These are phyloP conservation scores for Cichlasoma orientale DNA, from an alignment of 2,797 vertebrate species.

Conservation along the genomic window DNA sequence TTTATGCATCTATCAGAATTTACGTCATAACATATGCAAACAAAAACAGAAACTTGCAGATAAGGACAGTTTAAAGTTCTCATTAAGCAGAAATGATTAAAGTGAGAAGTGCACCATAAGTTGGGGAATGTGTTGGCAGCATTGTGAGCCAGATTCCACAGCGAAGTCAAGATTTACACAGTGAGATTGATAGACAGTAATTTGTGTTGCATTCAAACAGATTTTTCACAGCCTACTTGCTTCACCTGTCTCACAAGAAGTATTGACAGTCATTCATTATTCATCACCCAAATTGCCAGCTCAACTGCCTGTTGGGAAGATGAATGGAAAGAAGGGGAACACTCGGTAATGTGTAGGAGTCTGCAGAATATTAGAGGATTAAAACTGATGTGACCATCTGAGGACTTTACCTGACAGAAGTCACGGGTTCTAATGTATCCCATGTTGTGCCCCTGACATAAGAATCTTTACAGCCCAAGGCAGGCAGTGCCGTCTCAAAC, in stretches of 20 bases:
- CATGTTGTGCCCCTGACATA: slow-evolving; percentile 1
- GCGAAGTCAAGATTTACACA: not conserved
- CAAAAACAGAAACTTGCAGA: not conserved
- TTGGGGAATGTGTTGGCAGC: not conserved
- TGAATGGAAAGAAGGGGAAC: slow-evolving; percentile 4
- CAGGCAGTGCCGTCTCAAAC: slow-evolving; percentile 41
- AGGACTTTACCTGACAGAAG: slow-evolving; percentile 23
- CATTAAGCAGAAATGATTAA: not conserved
- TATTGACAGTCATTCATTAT: slow-evolving; percentile 41
- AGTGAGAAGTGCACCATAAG: not conserved
- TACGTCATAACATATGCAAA: not conserved
- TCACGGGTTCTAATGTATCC: slow-evolving; percentile 42
- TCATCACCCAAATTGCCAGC: slow-evolving; percentile 30
- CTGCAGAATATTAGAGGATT: not conserved
- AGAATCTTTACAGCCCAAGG: slow-evolving; percentile 34
- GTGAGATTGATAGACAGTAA: not conserved
- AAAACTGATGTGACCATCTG: not conserved
- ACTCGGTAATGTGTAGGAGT: not conserved
- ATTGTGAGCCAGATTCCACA: not conserved
- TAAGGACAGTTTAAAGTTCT: not conserved
- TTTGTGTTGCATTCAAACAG: slow-evolving; percentile 1
- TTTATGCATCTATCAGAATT: not conserved
- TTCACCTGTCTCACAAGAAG: slow-evolving; percentile 30
- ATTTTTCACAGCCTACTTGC: slow-evolving; percentile 19
- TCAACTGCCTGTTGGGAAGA: slow-evolving; percentile 9